Base-by-base conservation (phyloP, 1,140 invertebrate genomes). In the Ladona fulva region DNA sequence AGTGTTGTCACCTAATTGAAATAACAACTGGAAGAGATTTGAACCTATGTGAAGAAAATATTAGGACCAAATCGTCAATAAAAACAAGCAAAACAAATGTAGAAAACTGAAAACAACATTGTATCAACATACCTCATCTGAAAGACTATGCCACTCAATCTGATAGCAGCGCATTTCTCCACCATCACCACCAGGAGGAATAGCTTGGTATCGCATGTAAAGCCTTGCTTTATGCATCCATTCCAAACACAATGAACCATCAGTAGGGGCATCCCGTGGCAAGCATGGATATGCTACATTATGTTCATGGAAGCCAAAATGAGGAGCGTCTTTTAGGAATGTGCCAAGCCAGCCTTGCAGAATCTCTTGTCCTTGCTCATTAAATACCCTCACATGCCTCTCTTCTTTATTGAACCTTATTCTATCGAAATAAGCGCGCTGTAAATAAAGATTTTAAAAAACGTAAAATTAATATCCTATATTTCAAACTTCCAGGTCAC, bases 331-430 rank as follows among this genome's bases (percentile, higher is more conserved):
- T 42, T 86, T 83, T 5, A 90, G 86, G 12, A 83, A 85, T 78
- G 87, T 85, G 77, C 93, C 94, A 74, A 95, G 83, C 74, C 88
- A 87, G 0, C 92, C 93, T 14, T 88, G 87, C 25, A 95, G 86
- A 74, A 94, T 90, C 82, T 94, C 92, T 5, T 88, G 84, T 0
- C 92, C 92, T 14, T 90, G 88, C 24, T 87, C 87, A 81, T 91
- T 92, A 79, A 89, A 91, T 19, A 95, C 89, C 80, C 90, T 89
- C 78, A 95, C 88, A n/a, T 91, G 84, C 78, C 93, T 86, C 81
- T 93, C 91, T 8, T 91, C 90, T 79, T 93, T 91, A 80, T 93
- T 94, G 85, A 96, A 95, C 82, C 94, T 91, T 66, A 95, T 92
- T 82, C 90, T 91, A 52, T 94, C 89, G 82, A 95, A 95, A 84